These are phyloP conservation scores for Drosophila tristis DNA, from an alignment of 1,140 invertebrate genomes.

Conservation along the genomic window DNA sequence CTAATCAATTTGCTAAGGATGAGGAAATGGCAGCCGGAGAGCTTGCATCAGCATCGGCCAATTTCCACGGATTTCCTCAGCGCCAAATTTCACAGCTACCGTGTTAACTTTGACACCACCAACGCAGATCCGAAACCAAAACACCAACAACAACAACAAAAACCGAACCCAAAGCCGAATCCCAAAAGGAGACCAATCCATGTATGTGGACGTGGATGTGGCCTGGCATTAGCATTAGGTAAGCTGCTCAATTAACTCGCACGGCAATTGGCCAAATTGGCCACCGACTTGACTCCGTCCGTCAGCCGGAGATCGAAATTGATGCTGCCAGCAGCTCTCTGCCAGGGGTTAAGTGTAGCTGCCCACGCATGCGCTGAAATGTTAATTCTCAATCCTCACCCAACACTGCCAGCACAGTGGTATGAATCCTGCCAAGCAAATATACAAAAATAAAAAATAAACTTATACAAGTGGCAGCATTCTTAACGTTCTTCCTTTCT, in stretches of 20 bases:
- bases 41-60: slow-evolving; percentile 40
- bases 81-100: slow-evolving; percentile 78
- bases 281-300: slow-evolving; percentile 45
- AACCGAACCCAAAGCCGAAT: slow-evolving; percentile 3
- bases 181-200: slow-evolving; percentile 15
- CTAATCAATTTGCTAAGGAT: slow-evolving; percentile 82
- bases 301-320: slow-evolving; percentile 29
- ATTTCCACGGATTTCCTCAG: slow-evolving; percentile 74
- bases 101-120: slow-evolving; percentile 81
- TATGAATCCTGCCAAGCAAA: no score
- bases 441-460: no score
- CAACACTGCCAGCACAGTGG: slow-evolving; percentile 35
- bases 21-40: slow-evolving; percentile 62
- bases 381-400: slow-evolving; percentile 19
- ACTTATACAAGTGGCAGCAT: no score
- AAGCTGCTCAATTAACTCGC: slow-evolving; percentile 73
- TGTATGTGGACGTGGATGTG: slow-evolving; percentile 11
- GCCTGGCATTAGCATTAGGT: slow-evolving; percentile 76
- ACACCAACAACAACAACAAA: slow-evolving; percentile 1
- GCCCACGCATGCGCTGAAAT: slow-evolving; percentile 67
- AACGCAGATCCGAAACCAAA: slow-evolving; percentile 37
- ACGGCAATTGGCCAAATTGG: slow-evolving; percentile 71
- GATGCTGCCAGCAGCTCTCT: slow-evolving; percentile 29
- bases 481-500: no score
- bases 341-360: slow-evolving; percentile 51